Evolutionary conservation across 2,113 vertebrate species (phyloP).

Genomic region (Platichthys stellatus): DNA sequence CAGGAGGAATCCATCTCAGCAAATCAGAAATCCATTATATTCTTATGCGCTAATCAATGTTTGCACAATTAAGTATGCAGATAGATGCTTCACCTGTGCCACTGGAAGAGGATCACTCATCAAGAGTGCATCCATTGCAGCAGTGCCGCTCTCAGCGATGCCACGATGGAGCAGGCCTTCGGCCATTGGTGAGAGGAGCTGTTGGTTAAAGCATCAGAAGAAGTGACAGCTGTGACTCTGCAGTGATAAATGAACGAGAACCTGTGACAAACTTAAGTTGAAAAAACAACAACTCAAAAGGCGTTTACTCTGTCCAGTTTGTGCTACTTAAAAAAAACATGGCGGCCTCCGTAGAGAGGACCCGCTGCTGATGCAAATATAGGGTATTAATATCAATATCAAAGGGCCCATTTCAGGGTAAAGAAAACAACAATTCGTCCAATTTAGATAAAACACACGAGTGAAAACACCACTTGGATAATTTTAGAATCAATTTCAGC

Average conservation of each 20-base stretch:
- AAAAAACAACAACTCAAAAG: too few relatives aligned
- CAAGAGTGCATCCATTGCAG: constrained; percentile 38
- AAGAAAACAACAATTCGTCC: too few relatives aligned
- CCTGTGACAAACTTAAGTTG: too few relatives aligned
- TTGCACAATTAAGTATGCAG: neutral
- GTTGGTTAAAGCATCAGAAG: constrained; percentile 26
- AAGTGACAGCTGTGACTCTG: neutral
- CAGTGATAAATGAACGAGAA: neutral
- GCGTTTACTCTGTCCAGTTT: too few relatives aligned
- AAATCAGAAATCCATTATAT: neutral
- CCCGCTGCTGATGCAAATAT: too few relatives aligned
- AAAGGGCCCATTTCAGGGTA: too few relatives aligned
- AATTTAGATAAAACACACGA: too few relatives aligned
- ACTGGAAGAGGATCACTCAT: constrained; percentile 38
- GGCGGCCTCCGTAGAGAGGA: too few relatives aligned
- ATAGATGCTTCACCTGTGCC: constrained; percentile 35
- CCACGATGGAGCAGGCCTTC: constrained; percentile 84
- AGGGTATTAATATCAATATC: too few relatives aligned
- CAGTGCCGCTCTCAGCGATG: constrained; percentile 88
- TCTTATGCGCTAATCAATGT: neutral
- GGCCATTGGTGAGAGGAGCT: constrained; percentile 86
- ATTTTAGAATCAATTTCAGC: too few relatives aligned
- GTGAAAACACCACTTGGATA: too few relatives aligned
- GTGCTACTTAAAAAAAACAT: too few relatives aligned
- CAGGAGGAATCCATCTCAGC: neutral